A percentile compares a stretch with the other conserved stretches of the same genome.
Evolutionary conservation across 2,888 invertebrate genomes (phyloP).

Genomic region (Cantharis flavilabris): DNA sequence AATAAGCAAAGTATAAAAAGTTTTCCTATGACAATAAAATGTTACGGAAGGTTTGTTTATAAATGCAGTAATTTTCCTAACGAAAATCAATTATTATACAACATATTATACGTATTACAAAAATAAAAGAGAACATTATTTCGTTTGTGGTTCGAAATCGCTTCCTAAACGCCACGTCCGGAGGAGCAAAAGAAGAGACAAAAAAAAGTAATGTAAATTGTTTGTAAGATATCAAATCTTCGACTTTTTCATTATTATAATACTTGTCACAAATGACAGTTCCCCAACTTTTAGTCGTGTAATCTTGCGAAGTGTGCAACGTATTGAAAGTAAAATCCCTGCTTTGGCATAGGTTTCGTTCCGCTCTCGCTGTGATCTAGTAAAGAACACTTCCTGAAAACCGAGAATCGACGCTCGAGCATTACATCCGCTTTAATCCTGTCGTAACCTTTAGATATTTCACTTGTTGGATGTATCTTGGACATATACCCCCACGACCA

Average conservation of each 20-base stretch:
- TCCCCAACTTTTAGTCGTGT: conserved; percentile 45
- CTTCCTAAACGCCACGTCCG: neutral
- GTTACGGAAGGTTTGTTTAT: conserved; percentile 41
- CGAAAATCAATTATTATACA: neutral
- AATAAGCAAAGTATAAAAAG: conserved; percentile 54
- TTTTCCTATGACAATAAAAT: conserved; percentile 52
- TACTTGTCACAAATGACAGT: conserved; percentile 47
- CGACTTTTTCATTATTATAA: neutral
- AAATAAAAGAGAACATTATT: neutral
- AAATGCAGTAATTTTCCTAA: conserved; percentile 21
- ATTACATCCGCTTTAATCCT: conserved; percentile 43
- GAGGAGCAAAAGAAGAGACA: neutral
- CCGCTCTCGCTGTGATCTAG: conserved; percentile 34
- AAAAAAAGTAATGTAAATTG: neutral
- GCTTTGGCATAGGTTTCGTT: conserved; percentile 37
- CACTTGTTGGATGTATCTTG: conserved; percentile 25
- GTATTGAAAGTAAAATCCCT: conserved; percentile 49
- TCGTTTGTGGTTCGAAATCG: neutral
- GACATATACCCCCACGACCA: neutral
- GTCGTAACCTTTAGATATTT: conserved; percentile 32
- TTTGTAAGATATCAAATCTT: neutral
- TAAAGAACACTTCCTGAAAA: conserved; percentile 40
- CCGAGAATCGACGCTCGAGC: conserved; percentile 34
- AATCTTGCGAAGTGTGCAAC: conserved; percentile 47
- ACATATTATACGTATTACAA: neutral